Base-by-base conservation (phyloP, 1,140 invertebrate genomes). In the Drosophila grimshawi region DNA sequence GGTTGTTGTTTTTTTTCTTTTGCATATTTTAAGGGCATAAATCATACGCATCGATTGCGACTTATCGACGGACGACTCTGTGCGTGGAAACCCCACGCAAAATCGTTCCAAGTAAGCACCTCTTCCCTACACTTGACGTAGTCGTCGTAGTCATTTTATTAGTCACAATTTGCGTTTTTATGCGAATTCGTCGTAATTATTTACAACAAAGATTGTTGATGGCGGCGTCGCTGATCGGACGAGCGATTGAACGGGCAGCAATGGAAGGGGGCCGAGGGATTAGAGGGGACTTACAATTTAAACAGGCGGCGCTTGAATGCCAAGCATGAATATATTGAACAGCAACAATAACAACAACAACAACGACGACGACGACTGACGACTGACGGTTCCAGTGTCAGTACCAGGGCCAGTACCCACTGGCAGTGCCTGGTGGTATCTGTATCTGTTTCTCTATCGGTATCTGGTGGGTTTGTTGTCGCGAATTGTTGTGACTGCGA, bases 171-270 rank as follows among this genome's bases (percentile, higher is more conserved):
- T 70, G 78, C 59, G 67, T 77, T 74, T 71, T 71, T 75, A 63
- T 70, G 66, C 61, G 69, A 80, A 65, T 65, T 77, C 55, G 72
- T 30, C 66, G 76, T 86, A 88, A 82, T 86, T 86, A 80, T 82
- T 88, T 88, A 82, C 83, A 88, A 80, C 55, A 66, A 77, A 77
- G 71, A 82, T 79, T 80, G 65, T 77, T 19, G 19, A 19, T 1
- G 19, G 19, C 19, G 19, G 19, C 19, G 19, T 19, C 19, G 53
- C 32, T 67, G 19, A 37, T 49, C 51, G 41, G 49, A 62, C 57
- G 46, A 64, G 35, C 39, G 11, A 41, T 59, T 46, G 39, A 35
- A n/a, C n/a, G 27, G 29, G 5, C 33, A 43, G 29, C 11, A 19
- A 19, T 19, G 51, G 35, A 33, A n/a, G 19, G 11, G 41, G 19